Conservation (phyloP, 1,140 invertebrate species). For the Nixonia krombeini region DNA sequence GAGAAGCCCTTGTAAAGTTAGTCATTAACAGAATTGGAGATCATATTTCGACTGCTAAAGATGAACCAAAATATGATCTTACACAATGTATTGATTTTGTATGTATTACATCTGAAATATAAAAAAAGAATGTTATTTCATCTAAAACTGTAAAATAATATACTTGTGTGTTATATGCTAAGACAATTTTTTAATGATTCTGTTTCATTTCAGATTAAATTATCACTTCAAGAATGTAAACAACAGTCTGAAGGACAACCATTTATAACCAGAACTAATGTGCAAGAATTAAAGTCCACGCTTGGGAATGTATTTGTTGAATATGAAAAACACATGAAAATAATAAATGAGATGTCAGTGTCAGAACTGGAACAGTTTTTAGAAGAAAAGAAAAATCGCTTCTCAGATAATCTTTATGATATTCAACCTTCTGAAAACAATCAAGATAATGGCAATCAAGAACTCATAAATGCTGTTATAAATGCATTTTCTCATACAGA, state of each 20-base stretch:
- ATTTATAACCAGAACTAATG: not conserved
- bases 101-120: conserved; percentile 30
- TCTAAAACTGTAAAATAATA: conserved; percentile 9
- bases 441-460: conserved; percentile 13
- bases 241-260: not conserved
- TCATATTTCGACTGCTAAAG: conserved; percentile 27
- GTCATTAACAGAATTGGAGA: conserved; percentile 58
- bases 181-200: not conserved
- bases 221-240: conserved; percentile 13
- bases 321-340: conserved; percentile 47
- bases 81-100: conserved; percentile 57
- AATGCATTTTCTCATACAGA: conserved; percentile 64
- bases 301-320: conserved; percentile 45
- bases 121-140: conserved; percentile 8
- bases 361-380: conserved; percentile 52
- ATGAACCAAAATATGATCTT: conserved; percentile 39
- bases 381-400: conserved; percentile 39
- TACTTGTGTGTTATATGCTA: not conserved
- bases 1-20: conserved; percentile 68
- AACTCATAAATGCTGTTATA: conserved; percentile 51
- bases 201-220: not conserved
- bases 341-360: conserved; percentile 36
- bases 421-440: conserved; percentile 8
- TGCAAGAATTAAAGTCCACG: not conserved
- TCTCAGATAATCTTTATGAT: conserved; percentile 19